Conservation (phyloP, 2,797 vertebrate genomes). For the Dendrocincla tyrannina region DNA sequence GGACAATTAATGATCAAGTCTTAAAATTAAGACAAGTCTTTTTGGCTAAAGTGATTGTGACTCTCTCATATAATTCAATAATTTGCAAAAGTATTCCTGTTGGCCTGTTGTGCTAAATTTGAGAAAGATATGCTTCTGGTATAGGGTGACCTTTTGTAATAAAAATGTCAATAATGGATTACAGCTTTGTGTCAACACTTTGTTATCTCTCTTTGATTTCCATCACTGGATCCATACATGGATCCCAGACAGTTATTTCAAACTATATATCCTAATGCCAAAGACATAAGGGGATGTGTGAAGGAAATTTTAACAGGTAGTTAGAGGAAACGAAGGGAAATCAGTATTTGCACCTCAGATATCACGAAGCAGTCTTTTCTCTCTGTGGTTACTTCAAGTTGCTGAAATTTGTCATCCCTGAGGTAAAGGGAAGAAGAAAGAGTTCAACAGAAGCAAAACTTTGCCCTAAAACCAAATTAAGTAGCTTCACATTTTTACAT, state of each 20-base stretch:
- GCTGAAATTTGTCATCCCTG: not conserved
- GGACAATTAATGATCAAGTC: not conserved
- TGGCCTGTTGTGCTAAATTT: not conserved
- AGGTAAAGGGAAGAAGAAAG: not conserved
- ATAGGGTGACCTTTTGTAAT: not conserved
- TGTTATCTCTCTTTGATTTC: not conserved
- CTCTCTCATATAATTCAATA: not conserved
- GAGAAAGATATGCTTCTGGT: not conserved
- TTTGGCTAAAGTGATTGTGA: not conserved
- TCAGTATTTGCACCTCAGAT: not conserved
- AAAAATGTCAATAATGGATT: not conserved
- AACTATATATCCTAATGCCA: not conserved
- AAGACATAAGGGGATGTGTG: not conserved
- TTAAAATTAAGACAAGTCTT: not conserved
- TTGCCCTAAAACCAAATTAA: not conserved
- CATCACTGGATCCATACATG: not conserved
- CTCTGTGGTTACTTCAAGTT: not conserved
- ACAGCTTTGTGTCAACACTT: not conserved
- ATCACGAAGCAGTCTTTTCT: not conserved
- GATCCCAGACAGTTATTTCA: not conserved
- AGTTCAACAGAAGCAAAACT: not conserved
- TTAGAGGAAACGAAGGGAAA: not conserved
- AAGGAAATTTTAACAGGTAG: not conserved
- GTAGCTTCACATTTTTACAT: not conserved
- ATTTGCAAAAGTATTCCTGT: not conserved